Conservation (phyloP, 2,888 invertebrate genomes). For the Ctena decussata region DNA sequence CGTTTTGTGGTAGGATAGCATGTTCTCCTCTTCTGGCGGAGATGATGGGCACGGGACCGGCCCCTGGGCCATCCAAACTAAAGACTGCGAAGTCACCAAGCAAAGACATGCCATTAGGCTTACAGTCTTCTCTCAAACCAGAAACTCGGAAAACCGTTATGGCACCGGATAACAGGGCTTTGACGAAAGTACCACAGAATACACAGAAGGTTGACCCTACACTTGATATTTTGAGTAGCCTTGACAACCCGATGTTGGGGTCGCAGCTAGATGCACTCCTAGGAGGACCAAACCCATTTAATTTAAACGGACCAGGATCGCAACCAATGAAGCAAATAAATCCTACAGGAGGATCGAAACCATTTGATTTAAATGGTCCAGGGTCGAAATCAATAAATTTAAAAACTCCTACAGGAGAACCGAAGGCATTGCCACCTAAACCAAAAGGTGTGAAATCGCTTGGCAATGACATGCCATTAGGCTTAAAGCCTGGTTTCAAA, state of each 20-base stretch:
- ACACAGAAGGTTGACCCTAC: neutral
- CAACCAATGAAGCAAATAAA: no score
- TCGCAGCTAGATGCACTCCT: neutral
- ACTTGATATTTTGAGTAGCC: neutral
- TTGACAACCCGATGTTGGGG: neutral
- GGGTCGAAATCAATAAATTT: no score
- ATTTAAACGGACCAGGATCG: no score
- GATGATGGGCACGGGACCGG: neutral
- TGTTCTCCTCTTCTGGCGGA: neutral
- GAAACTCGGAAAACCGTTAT: neutral
- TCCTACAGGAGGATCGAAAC: no score
- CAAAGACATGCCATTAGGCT: neutral
- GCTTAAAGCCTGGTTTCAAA: neutral
- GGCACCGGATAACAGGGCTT: neutral
- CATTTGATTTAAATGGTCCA: no score
- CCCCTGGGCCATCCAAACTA: neutral
- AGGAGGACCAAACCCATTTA: neutral
- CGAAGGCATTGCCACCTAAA: neutral
- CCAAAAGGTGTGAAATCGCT: neutral
- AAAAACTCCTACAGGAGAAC: no score
- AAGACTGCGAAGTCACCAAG: neutral
- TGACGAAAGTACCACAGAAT: neutral
- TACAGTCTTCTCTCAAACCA: neutral
- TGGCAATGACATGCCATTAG: neutral
- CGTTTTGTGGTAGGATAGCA: neutral